A percentile compares a stretch with the other conserved stretches of the same genome.
Conservation (phyloP, 2,888 invertebrate genomes). For the Drosophila bunnanda region DNA sequence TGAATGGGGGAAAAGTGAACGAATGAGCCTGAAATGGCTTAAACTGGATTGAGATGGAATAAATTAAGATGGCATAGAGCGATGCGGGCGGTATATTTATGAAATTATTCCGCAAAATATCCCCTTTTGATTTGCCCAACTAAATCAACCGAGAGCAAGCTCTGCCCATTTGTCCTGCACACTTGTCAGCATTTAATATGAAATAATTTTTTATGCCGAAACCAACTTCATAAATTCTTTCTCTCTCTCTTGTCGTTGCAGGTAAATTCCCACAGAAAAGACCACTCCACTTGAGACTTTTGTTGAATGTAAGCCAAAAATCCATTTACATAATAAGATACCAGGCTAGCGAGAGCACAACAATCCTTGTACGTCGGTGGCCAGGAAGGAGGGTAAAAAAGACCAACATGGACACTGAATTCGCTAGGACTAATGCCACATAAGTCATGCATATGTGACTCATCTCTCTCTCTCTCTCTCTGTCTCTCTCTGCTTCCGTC, state of each 20-base stretch:
- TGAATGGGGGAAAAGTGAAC: not conserved
- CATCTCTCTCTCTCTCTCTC: not conserved
- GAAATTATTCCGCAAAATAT: conserved; percentile 1
- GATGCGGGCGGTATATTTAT: not conserved
- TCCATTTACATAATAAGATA: conserved; percentile 57
- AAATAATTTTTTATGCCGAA: conserved; percentile 18
- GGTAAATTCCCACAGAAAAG: conserved; percentile 31
- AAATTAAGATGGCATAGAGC: conserved; percentile 1
- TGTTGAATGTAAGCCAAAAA: conserved; percentile 54
- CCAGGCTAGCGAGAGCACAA: conserved; percentile 27
- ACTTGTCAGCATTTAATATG: conserved; percentile 40
- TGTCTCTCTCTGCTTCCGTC: not conserved
- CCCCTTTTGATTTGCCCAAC: not conserved
- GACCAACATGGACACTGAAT: conserved; percentile 30
- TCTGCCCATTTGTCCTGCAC: not conserved
- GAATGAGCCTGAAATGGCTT: conserved; percentile 6
- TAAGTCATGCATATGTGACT: conserved; percentile 52
- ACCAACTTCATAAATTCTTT: conserved; percentile 18
- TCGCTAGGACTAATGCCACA: conserved; percentile 48
- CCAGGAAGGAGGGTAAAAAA: not conserved
- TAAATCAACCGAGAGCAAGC: not conserved
- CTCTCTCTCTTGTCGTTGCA: conserved; percentile 28
- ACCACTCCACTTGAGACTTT: conserved; percentile 17
- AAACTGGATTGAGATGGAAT: conserved; percentile 8
- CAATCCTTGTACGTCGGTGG: not conserved